Evolutionary conservation across 2,113 vertebrate species (phyloP).

Genomic region (Chascanopsetta lugubris): DNA sequence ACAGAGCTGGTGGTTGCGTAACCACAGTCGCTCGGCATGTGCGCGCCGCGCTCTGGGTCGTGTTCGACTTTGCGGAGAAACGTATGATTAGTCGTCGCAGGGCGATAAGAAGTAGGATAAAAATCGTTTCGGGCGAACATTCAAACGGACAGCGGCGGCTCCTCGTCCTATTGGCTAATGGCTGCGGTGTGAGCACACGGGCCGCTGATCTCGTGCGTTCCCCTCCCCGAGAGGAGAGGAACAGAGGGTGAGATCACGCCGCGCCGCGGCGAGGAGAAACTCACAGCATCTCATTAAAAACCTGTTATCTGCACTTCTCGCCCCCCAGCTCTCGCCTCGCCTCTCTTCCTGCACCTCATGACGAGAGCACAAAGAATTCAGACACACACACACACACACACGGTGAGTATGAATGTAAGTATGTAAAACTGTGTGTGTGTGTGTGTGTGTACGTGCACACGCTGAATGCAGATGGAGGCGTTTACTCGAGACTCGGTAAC

Average conservation of each 20-base stretch:
- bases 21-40: not conserved
- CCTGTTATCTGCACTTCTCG: slow-evolving; percentile 40
- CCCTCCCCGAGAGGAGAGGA: slow-evolving; percentile 21
- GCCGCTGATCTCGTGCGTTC: slow-evolving; percentile 27
- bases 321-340: slow-evolving; percentile 6
- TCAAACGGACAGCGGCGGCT: slow-evolving; percentile 7
- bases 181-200: slow-evolving; percentile 18
- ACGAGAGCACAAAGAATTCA: not conserved
- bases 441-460: not conserved
- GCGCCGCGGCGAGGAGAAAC: slow-evolving; percentile 21
- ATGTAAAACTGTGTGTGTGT: not conserved
- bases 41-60: not conserved
- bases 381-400: slow-evolving; percentile 9
- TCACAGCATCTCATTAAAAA: slow-evolving; percentile 47
- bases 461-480: slow-evolving; percentile 23
- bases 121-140: not conserved
- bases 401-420: not conserved
- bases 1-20: not conserved
- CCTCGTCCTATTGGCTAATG: slow-evolving; percentile 2
- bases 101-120: slow-evolving; percentile 5
- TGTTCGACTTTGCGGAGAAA: slow-evolving; percentile 5
- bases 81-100: slow-evolving; percentile 9
- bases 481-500: slow-evolving; percentile 46
- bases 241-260: slow-evolving; percentile 15
- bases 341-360: slow-evolving; percentile 41